Evolutionary conservation across 2,113 vertebrate genomes (phyloP).

Genomic region (Rhizomys pruinosus): DNA sequence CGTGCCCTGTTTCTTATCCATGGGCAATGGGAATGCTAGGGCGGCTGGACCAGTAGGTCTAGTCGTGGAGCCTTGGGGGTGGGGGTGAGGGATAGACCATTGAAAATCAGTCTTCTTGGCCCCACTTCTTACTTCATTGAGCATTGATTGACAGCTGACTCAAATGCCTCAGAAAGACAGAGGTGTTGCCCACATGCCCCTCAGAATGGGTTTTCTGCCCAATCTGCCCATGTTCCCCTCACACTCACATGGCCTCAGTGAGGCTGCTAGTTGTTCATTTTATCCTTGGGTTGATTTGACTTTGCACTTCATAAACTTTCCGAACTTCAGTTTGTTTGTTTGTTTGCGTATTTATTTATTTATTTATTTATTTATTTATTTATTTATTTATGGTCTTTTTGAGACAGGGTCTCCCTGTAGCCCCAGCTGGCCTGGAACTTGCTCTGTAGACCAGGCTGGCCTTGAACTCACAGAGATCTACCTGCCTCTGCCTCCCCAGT

Average conservation of each 20-base stretch:
- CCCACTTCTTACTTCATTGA: slow-evolving; percentile 27
- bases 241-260: background rate
- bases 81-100: background rate
- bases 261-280: background rate
- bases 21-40: background rate
- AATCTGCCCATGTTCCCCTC: accelerated
- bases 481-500: too few species aligned
- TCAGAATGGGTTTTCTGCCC: background rate
- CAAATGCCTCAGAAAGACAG: background rate
- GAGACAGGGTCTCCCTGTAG: too few species aligned
- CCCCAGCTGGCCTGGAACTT: too few species aligned
- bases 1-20: background rate
- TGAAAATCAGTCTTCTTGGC: slow-evolving; percentile 24
- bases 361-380: too few species aligned
- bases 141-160: slow-evolving; percentile 1
- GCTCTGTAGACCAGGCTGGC: too few species aligned
- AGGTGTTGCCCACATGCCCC: background rate
- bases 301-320: background rate
- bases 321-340: background rate
- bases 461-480: too few species aligned
- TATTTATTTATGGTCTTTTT: too few species aligned
- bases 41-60: background rate
- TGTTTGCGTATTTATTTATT: too few species aligned
- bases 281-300: background rate
- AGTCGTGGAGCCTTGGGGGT: background rate